Percentiles rank a stretch among this genome's conserved stretches.
Evolutionary conservation across 2,113 vertebrate species (phyloP).

Genomic region (Chionis minor): DNA sequence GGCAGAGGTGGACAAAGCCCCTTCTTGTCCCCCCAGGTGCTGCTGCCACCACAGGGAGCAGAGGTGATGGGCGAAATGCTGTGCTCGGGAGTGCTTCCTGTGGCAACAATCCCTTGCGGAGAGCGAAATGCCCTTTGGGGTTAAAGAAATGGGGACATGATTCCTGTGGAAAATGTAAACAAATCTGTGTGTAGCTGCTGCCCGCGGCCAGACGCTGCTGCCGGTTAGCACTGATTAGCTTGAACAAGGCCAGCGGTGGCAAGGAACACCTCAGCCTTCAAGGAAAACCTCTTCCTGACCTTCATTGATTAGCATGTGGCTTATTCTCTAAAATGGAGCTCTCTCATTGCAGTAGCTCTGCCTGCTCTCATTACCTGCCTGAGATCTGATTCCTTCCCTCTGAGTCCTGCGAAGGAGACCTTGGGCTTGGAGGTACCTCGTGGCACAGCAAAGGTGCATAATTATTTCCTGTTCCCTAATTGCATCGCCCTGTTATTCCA

Average conservation of each 20-base stretch:
- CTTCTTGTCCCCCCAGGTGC: neutral
- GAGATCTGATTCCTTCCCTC: neutral
- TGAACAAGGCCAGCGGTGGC: neutral
- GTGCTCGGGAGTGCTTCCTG: neutral
- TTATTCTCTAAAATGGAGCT: slow-evolving; percentile 9
- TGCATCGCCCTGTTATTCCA: slow-evolving; percentile 36
- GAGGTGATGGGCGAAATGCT: neutral
- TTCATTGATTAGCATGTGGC: slow-evolving; percentile 12
- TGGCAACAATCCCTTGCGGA: neutral
- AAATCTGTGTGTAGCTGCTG: neutral
- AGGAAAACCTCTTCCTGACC: slow-evolving; percentile 49
- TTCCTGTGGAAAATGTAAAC: neutral
- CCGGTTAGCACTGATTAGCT: neutral
- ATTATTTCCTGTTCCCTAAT: slow-evolving; percentile 57
- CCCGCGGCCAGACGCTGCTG: neutral
- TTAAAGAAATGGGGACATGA: neutral
- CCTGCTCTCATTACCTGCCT: neutral
- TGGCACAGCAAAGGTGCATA: slow-evolving; percentile 9
- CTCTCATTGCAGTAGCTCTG: neutral
- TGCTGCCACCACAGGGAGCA: neutral
- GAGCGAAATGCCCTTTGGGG: neutral
- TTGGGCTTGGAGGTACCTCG: neutral
- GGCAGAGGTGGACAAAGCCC: neutral
- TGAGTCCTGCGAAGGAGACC: neutral
- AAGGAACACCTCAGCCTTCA: slow-evolving; percentile 41